Evolutionary conservation across 2,113 vertebrate species (phyloP).

Genomic region (Microtus montanus): DNA sequence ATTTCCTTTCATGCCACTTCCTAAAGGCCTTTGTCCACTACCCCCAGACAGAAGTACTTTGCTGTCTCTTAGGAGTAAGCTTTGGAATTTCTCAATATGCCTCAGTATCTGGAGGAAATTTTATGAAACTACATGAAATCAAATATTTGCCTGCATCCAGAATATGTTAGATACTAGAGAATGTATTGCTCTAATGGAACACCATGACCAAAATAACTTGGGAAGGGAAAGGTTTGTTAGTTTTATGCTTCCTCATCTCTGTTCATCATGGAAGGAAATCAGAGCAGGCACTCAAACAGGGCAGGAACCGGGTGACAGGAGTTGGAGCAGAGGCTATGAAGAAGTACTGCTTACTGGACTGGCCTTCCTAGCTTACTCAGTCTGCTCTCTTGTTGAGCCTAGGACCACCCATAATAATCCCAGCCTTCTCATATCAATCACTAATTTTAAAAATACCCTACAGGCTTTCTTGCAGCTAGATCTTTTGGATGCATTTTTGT

Average conservation of each 20-base stretch:
- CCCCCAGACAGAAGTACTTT: not conserved
- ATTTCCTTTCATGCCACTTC: not conserved
- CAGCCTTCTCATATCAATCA: not conserved
- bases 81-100: not conserved
- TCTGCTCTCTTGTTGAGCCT: not conserved
- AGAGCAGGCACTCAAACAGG: not conserved
- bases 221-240: too few relatives aligned
- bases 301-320: not conserved
- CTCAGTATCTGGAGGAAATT: not conserved
- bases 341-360: not conserved
- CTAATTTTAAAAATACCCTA: not conserved
- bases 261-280: not conserved
- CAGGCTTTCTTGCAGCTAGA: not conserved
- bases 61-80: not conserved
- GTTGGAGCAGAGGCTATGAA: not conserved
- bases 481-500: not conserved
- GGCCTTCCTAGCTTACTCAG: not conserved
- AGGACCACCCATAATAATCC: not conserved
- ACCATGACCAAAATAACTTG: not conserved
- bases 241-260: not conserved
- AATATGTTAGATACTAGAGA: not conserved
- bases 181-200: not conserved
- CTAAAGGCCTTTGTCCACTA: fast-evolving
- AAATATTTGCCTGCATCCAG: not conserved
- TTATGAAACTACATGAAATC: not conserved